Evolutionary conservation across 1,140 invertebrate genomes (phyloP).

Genomic region (Sitophilus oryzae): DNA sequence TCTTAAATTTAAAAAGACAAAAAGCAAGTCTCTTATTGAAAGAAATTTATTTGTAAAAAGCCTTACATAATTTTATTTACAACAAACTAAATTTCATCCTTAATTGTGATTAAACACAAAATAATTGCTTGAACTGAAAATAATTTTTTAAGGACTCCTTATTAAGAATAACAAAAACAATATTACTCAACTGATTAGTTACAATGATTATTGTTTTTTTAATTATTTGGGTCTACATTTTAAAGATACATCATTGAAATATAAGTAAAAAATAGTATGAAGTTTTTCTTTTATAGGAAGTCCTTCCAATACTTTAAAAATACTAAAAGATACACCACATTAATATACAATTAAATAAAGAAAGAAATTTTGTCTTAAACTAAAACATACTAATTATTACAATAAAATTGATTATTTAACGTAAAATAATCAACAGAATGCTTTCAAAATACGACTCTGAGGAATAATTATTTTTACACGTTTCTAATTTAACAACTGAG

Average conservation of each 20-base stretch:
- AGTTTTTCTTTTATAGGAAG: background rate
- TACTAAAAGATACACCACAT: too few species aligned
- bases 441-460: too few species aligned
- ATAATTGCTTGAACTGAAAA: slow-evolving; percentile 27
- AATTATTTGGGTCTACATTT: background rate
- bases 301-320: background rate
- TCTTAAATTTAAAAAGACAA: too few species aligned
- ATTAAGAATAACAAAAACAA: too few species aligned
- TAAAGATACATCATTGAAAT: background rate
- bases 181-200: too few species aligned
- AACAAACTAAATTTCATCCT: slow-evolving; percentile 33
- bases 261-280: background rate
- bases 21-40: slow-evolving; percentile 15
- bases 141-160: slow-evolving; percentile 19
- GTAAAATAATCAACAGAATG: too few species aligned
- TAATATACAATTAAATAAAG: too few species aligned
- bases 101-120: slow-evolving; percentile 33
- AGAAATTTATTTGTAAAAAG: slow-evolving; percentile 44
- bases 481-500: too few species aligned
- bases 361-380: too few species aligned
- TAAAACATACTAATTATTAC: too few species aligned
- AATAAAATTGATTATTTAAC: too few species aligned
- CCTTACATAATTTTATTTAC: slow-evolving; percentile 45
- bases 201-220: slow-evolving; percentile 4
- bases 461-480: too few species aligned